These are phyloP conservation scores for Solen grandis DNA, from an alignment of 1,140 invertebrate species.

Conservation along the genomic window DNA sequence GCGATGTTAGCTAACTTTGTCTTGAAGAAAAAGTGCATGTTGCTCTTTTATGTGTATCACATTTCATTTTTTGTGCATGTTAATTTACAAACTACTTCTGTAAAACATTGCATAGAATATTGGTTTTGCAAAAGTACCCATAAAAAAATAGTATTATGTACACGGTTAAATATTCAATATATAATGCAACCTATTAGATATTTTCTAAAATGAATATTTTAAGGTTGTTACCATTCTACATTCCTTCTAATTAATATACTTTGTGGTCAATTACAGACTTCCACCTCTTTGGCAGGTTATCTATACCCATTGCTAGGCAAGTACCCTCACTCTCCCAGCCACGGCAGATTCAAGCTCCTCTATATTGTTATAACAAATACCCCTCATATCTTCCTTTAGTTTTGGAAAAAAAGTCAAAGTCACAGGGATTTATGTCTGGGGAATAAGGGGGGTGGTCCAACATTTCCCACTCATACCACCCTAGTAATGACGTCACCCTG, in stretches of 20 bases:
- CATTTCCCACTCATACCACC: neutral
- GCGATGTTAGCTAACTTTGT: too few relatives aligned
- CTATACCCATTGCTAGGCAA: constrained; percentile 2
- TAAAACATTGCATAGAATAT: too few relatives aligned
- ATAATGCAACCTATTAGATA: constrained; percentile 17
- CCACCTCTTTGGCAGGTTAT: constrained; percentile 4
- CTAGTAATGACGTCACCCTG: neutral
- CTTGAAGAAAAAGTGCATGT: too few relatives aligned
- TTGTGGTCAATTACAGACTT: neutral
- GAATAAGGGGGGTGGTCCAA: neutral
- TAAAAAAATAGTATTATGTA: too few relatives aligned
- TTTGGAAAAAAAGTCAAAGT: constrained; percentile 21
- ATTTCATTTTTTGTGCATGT: too few relatives aligned
- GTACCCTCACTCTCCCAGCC: neutral
- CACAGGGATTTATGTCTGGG: neutral
- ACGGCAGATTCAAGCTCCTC: constrained; percentile 10
- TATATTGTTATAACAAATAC: constrained; percentile 3
- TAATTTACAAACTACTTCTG: too few relatives aligned
- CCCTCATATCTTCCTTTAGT: constrained; percentile 21
- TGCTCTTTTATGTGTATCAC: too few relatives aligned
- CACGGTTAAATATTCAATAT: too few relatives aligned
- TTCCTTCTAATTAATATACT: neutral
- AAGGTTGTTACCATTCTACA: constrained; percentile 4
- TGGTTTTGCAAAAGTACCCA: too few relatives aligned
- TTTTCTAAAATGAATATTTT: constrained; percentile 5